phyloP scores from a whole-genome alignment of 2,888 invertebrate genomes.

The Eurytoma adleriae region DNA sequence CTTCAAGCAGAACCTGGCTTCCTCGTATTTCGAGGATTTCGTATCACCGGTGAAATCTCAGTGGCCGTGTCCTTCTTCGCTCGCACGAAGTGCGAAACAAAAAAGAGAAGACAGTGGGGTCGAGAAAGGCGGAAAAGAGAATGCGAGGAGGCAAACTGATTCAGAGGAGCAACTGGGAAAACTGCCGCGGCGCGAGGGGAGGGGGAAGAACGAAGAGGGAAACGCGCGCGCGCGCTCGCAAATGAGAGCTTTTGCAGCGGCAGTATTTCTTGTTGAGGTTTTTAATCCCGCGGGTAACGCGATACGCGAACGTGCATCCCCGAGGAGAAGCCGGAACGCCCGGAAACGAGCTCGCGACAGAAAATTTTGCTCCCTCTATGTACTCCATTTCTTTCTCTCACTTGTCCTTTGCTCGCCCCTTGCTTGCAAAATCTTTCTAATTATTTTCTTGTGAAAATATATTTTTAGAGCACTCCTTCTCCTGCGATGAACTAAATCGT shows the following conservation, averaged over 20 bases:
- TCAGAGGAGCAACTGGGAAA: conserved; percentile 15
- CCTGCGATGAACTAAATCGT: too few relatives aligned
- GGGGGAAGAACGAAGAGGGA: conserved; percentile 48
- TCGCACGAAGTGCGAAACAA: conserved; percentile 7
- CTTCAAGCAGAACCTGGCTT: conserved; percentile 32
- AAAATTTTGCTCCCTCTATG: conserved; percentile 7
- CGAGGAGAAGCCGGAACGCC: conserved; percentile 12
- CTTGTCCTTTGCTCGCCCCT: background rate
- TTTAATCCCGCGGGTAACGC: conserved; percentile 68
- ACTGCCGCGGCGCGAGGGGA: conserved; percentile 4
- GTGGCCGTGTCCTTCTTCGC: background rate
- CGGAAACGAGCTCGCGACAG: conserved; percentile 10
- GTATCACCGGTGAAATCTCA: conserved; percentile 38
- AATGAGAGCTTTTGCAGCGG: conserved; percentile 70
- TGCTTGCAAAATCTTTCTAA: background rate
- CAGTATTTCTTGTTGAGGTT: conserved; percentile 71
- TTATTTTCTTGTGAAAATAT: conserved; percentile 2
- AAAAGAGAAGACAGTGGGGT: background rate
- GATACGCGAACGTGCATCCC: conserved; percentile 21
- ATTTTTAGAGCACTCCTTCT: background rate
- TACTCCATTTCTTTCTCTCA: background rate
- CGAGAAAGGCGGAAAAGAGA: background rate
- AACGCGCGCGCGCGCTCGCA: conserved; percentile 64
- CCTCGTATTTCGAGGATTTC: conserved; percentile 29
- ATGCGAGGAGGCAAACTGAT: conserved; percentile 7